Percentiles rank a stretch among this genome's conserved stretches.
Conservation (phyloP, 1,140 invertebrate genomes). For the Myzus persicae region DNA sequence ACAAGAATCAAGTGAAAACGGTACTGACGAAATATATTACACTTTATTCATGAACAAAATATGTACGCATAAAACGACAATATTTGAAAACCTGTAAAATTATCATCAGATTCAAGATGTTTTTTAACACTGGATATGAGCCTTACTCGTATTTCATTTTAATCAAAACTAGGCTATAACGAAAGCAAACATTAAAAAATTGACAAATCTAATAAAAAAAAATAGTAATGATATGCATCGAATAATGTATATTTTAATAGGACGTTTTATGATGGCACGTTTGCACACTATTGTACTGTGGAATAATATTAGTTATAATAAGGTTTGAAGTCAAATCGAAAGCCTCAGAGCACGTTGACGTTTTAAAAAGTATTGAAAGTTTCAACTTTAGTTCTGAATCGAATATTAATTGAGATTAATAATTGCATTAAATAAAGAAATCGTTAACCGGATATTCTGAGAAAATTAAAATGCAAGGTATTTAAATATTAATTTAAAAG, state of each 20-base stretch:
- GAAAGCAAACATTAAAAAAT: neutral
- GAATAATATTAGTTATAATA: no score
- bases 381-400: neutral
- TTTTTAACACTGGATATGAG: no score
- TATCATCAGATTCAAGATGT: neutral
- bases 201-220: neutral
- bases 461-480: neutral
- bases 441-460: neutral
- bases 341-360: neutral
- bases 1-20: neutral
- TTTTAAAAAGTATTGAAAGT: neutral
- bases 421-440: constrained; percentile 10
- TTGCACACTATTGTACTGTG: neutral
- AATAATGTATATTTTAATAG: neutral
- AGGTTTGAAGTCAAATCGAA: neutral
- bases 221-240: neutral
- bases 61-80: neutral
- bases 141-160: neutral
- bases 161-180: neutral
- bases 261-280: neutral
- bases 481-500: neutral
- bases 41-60: neutral
- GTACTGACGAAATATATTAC: neutral
- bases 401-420: neutral
- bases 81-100: neutral